Evolutionary conservation across 2,113 vertebrate genomes (phyloP).

Genomic region (Sander lucioperca): DNA sequence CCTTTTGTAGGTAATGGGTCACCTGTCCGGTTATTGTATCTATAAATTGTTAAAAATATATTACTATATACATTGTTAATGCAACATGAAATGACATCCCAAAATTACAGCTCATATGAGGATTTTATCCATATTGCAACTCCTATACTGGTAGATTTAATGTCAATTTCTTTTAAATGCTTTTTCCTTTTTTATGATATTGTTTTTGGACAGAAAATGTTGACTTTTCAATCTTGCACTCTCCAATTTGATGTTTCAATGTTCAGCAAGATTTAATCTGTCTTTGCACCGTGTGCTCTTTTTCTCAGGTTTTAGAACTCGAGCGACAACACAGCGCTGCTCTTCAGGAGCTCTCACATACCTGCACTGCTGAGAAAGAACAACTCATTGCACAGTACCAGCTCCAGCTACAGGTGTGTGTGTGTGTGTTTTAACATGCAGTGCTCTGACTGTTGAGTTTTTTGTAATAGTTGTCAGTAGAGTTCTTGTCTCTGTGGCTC

Average conservation of each 20-base stretch:
- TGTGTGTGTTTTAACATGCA: background rate
- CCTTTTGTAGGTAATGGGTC: background rate
- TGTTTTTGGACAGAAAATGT: background rate
- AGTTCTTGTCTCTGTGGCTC: constrained; percentile 35
- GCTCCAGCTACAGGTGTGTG: constrained; percentile 85
- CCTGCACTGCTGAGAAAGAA: constrained; percentile 76
- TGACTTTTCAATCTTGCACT: background rate
- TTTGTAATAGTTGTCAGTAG: constrained; percentile 6
- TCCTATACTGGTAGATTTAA: background rate
- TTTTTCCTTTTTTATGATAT: background rate
- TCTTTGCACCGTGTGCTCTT: background rate
- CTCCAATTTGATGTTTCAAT: background rate
- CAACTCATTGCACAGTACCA: constrained; percentile 81
- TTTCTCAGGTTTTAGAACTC: constrained; percentile 78
- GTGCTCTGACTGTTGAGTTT: background rate
- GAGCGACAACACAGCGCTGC: constrained; percentile 84
- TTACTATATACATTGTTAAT: background rate
- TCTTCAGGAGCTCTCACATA: constrained; percentile 80
- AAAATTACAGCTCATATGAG: background rate
- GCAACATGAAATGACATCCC: background rate
- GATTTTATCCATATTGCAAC: background rate
- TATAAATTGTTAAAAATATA: background rate
- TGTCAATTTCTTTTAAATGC: background rate
- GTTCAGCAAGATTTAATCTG: background rate
- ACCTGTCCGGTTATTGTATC: background rate